A percentile compares a stretch with the other conserved stretches of the same genome.
phyloP scores from a whole-genome alignment of 1,140 invertebrate species.

The Hetaerina americana region DNA sequence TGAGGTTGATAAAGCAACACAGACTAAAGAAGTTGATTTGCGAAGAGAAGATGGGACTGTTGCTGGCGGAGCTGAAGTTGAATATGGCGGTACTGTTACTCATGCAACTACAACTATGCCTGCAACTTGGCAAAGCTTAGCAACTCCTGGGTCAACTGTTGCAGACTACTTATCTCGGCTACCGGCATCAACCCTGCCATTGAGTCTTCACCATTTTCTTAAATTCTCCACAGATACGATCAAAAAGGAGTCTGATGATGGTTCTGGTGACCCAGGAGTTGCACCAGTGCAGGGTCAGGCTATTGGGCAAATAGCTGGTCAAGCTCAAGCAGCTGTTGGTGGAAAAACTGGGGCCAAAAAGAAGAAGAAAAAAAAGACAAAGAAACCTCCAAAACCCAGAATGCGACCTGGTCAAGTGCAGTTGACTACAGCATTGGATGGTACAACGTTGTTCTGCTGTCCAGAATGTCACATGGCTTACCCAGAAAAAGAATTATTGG shows the following conservation, averaged over 20 bases:
- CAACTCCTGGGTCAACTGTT: slow-evolving; percentile 4
- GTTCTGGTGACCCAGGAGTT: neutral
- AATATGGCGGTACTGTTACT: neutral
- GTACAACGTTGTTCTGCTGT: slow-evolving; percentile 69
- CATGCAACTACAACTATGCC: neutral
- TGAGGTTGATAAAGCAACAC: slow-evolving; percentile 1
- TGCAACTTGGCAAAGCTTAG: slow-evolving; percentile 3
- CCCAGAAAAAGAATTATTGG: slow-evolving; percentile 62
- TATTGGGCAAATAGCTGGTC: neutral
- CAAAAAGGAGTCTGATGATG: slow-evolving; percentile 1
- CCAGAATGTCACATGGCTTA: slow-evolving; percentile 78
- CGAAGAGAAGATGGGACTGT: neutral
- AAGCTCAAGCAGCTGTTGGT: neutral
- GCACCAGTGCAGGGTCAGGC: neutral
- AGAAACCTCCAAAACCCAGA: slow-evolving; percentile 61
- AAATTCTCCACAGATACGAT: slow-evolving; percentile 8
- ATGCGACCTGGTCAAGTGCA: slow-evolving; percentile 54
- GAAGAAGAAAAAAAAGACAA: slow-evolving; percentile 27
- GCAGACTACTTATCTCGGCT: slow-evolving; percentile 6
- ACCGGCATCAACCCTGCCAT: slow-evolving; percentile 2
- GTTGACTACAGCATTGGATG: slow-evolving; percentile 64
- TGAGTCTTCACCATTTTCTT: slow-evolving; percentile 10
- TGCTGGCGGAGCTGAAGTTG: neutral
- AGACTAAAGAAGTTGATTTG: neutral
- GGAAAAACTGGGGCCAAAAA: neutral